phyloP scores from a whole-genome alignment of 2,113 vertebrate genomes.

The Python bivittatus region DNA sequence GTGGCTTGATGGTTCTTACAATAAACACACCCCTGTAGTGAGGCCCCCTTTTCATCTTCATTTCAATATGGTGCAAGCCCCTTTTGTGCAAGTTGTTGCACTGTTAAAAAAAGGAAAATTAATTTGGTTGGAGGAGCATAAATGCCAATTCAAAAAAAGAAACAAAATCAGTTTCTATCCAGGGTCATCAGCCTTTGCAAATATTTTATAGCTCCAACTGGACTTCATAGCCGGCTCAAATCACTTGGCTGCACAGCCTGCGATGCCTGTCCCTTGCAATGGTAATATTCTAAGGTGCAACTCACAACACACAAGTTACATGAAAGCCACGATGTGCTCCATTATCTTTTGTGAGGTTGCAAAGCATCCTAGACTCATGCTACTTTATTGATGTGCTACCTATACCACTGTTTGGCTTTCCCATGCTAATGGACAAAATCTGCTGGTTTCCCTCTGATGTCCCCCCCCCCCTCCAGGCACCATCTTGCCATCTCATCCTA shows the following conservation, averaged over 20 bases:
- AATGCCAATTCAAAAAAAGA: background rate
- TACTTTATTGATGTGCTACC: background rate
- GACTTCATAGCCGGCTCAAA: background rate
- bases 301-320: background rate
- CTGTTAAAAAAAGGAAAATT: constrained; percentile 16
- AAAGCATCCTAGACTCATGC: background rate
- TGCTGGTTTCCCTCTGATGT: background rate
- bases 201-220: background rate
- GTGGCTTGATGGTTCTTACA: constrained; percentile 29
- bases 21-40: background rate
- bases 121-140: constrained; percentile 7
- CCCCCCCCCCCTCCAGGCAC: background rate
- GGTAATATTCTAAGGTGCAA: background rate
- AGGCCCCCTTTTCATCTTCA: constrained; percentile 29
- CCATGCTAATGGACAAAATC: background rate
- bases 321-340: background rate
- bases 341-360: background rate
- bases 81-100: constrained; percentile 7
- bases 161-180: background rate
- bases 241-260: background rate
- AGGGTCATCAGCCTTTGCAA: background rate
- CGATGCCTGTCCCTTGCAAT: background rate
- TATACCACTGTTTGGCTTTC: background rate
- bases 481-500: background rate
- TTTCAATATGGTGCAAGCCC: constrained; percentile 31